Evolutionary conservation across 2,113 vertebrate species (phyloP).

Genomic region (Chionodraco myersi): DNA sequence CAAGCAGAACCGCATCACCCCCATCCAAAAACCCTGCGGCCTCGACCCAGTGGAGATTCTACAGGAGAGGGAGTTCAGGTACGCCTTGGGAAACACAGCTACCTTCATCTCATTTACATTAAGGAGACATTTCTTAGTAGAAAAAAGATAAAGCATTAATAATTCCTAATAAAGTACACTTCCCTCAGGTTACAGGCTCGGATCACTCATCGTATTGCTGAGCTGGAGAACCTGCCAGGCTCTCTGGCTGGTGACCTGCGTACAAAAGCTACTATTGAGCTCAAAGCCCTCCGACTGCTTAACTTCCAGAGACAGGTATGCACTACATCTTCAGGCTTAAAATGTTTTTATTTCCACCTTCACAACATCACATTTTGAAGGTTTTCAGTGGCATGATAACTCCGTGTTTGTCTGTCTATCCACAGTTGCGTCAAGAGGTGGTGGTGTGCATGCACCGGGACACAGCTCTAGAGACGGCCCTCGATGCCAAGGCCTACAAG

Average conservation of each 20-base stretch:
- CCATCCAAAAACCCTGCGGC: conserved; percentile 95
- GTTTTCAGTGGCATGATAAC: neutral
- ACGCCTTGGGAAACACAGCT: neutral
- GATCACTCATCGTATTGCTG: conserved; percentile 95
- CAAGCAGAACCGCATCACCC: conserved; percentile 96
- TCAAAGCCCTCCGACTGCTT: conserved; percentile 94
- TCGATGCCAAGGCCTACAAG: conserved; percentile 96
- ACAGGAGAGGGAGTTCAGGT: conserved; percentile 97
- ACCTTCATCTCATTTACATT: neutral
- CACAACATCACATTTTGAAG: neutral
- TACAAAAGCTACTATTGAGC: conserved; percentile 98
- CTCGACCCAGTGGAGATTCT: conserved; percentile 95
- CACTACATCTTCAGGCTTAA: neutral
- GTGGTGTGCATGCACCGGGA: conserved; percentile 97
- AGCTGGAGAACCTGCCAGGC: conserved; percentile 95
- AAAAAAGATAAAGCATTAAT: neutral
- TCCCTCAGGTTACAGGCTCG: conserved; percentile 91
- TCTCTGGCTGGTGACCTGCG: conserved; percentile 94
- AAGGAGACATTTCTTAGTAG: neutral
- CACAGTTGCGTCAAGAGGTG: conserved; percentile 93
- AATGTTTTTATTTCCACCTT: neutral
- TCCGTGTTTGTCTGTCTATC: neutral
- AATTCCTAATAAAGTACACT: neutral
- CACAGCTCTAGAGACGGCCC: conserved; percentile 92
- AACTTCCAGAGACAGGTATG: conserved; percentile 97